Evolutionary conservation across 2,888 invertebrate genomes (phyloP), one percentile per base, ranked within the genome.

Genomic region (Muscina levida): DNA sequence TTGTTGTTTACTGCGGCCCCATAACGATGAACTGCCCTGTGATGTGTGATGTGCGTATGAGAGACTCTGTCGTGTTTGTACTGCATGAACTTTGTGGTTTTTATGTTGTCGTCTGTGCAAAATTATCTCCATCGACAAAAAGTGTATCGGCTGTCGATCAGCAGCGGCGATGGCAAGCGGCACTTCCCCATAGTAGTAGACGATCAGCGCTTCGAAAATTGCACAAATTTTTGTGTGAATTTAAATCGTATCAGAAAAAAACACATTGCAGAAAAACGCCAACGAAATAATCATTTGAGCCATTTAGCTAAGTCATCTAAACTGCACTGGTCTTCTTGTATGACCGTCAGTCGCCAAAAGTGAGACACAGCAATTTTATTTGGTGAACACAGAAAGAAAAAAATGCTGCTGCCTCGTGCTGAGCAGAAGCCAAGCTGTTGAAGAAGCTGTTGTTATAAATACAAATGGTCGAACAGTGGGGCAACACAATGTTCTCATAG

Each of bases 81-180:
- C 31, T 8, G 77, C 57, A 76, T 48, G 70, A 57, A 73, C 8
- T 77, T 80, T 81, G 80, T 67, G 80, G 77, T 77, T 81, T 81
- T 81, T 81, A 74, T 81, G 80, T 77, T 81, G 80, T 77, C 80
- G 80, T 81, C 80, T 81, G 31, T 31, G 77, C 76, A 71, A 67
- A 74, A 56, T 68, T 42, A 56, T 66, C 66, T 19, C 37, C 57
- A 17, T n/a, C 22, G n/a, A 68, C 31, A 24, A 48, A 48, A 67
- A 71, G 8, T 68, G 46, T 70, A 77, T 42, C 67, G 67, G 59
- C 77, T 81, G 74, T 72, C 77, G 74, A 81, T 72, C 80, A 81
- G 59, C 51, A 74, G 72, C 57, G 46, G 44, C 67, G n/a, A 26
- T 67, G 62, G 65, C 72, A 74, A n/a, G 24, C 31, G 39, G 66